These are phyloP conservation scores for Eulemur albifrons DNA, from an alignment of 2,797 vertebrate species.

Conservation along the genomic window DNA sequence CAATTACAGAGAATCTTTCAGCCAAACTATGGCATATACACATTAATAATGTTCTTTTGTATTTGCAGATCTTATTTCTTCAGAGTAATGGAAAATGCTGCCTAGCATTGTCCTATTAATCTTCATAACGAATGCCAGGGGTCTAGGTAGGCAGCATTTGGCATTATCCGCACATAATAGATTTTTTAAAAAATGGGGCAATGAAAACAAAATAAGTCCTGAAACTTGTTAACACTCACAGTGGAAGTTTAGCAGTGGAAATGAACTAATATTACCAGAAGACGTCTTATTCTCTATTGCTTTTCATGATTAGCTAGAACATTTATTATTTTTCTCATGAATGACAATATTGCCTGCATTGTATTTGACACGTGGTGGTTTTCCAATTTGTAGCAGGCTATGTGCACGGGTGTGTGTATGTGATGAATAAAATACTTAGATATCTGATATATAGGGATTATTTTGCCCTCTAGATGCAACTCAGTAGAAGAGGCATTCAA, in stretches of 20 bases:
- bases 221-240: slow-evolving; percentile 18
- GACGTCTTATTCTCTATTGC: not conserved
- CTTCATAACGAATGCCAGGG: slow-evolving; percentile 13
- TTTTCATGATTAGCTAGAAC: slow-evolving; percentile 27
- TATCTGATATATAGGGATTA: slow-evolving; percentile 2
- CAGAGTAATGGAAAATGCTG: slow-evolving; percentile 48
- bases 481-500: not conserved
- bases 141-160: not conserved
- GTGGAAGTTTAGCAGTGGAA: not conserved
- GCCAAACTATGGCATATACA: not conserved
- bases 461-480: slow-evolving; percentile 54
- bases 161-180: not conserved
- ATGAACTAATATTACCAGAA: slow-evolving; percentile 18
- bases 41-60: slow-evolving; percentile 39
- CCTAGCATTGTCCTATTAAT: slow-evolving; percentile 5
- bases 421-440: slow-evolving; percentile 13
- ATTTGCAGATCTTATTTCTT: slow-evolving; percentile 53
- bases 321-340: slow-evolving; percentile 32
- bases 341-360: not conserved
- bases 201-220: slow-evolving; percentile 20
- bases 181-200: not conserved
- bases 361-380: not conserved
- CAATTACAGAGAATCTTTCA: slow-evolving; percentile 14
- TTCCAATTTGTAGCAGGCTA: not conserved
- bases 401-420: not conserved